Conservation (phyloP, 2,888 invertebrate genomes). For the Sepioteuthis lessoniana region DNA sequence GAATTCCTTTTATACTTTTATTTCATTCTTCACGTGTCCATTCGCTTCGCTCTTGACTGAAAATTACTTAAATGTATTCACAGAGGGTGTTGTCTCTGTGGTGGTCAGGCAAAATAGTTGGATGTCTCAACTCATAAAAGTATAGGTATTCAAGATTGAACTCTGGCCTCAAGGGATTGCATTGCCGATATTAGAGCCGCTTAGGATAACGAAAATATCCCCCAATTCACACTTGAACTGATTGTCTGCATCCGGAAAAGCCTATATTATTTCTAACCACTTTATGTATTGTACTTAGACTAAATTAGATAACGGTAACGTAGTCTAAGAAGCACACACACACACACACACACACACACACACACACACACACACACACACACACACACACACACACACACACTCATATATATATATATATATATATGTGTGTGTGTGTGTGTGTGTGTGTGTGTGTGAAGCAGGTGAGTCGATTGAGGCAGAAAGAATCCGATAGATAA, state of each 20-base stretch:
- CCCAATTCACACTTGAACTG: neutral
- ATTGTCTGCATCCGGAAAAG: neutral
- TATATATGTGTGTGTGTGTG: no score
- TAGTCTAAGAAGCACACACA: no score
- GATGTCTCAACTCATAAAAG: neutral
- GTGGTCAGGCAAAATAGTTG: neutral
- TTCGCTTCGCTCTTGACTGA: neutral
- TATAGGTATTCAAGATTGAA: neutral
- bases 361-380: neutral
- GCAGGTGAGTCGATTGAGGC: no score
- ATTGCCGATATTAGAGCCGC: neutral
- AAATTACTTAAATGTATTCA: neutral
- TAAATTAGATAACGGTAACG: no score
- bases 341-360: neutral
- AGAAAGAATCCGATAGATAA: no score
- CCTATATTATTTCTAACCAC: neutral
- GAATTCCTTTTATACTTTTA: neutral
- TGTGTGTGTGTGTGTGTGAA: no score
- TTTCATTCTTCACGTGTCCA: neutral
- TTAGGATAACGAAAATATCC: neutral
- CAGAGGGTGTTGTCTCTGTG: neutral
- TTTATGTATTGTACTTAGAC: no score
- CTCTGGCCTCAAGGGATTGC: neutral
- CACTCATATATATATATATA: neutral
- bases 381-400: neutral